Percentiles rank a stretch among this genome's conserved stretches.
These are phyloP conservation scores for Apostichopus leukothele DNA, from an alignment of 53 echinoderm and acorn worm genomes.

Conservation along the genomic window DNA sequence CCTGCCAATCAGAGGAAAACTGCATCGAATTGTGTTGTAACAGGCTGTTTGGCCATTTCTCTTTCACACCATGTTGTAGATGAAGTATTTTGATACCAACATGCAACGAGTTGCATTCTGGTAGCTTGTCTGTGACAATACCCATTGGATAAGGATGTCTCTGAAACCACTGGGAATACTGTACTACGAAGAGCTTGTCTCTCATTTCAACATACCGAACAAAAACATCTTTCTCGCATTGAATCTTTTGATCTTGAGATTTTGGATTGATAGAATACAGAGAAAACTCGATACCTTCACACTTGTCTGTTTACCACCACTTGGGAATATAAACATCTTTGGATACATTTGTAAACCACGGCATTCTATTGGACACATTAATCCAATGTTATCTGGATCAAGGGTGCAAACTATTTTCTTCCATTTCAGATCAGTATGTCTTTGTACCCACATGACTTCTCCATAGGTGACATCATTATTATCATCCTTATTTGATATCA, in stretches of 20 bases:
- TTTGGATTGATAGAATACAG: conserved; percentile 14
- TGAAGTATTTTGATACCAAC: conserved; percentile 68
- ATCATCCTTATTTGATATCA: not conserved
- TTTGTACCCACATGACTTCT: conserved; percentile 65
- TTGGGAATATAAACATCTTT: conserved; percentile 62
- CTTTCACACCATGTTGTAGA: conserved; percentile 73
- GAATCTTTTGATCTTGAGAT: not conserved
- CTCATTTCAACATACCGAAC: conserved; percentile 63
- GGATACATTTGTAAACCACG: conserved; percentile 55
- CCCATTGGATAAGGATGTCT: conserved; percentile 75
- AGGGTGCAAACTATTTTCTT: conserved; percentile 80
- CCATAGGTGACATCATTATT: conserved; percentile 70
- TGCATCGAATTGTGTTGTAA: conserved; percentile 14
- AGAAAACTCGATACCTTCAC: not conserved
- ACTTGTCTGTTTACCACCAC: not conserved
- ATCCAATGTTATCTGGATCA: conserved; percentile 68
- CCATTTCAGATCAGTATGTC: conserved; percentile 57
- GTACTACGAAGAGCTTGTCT: conserved; percentile 81
- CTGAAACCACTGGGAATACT: conserved; percentile 69
- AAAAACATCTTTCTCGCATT: not conserved
- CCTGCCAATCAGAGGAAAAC: conserved; percentile 60
- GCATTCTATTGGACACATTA: conserved; percentile 82
- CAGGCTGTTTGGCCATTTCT: conserved; percentile 48
- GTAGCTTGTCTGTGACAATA: conserved; percentile 67
- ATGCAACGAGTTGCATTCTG: conserved; percentile 52